Conservation (phyloP, 2,888 invertebrate species). For the Acholoe squamosa region DNA sequence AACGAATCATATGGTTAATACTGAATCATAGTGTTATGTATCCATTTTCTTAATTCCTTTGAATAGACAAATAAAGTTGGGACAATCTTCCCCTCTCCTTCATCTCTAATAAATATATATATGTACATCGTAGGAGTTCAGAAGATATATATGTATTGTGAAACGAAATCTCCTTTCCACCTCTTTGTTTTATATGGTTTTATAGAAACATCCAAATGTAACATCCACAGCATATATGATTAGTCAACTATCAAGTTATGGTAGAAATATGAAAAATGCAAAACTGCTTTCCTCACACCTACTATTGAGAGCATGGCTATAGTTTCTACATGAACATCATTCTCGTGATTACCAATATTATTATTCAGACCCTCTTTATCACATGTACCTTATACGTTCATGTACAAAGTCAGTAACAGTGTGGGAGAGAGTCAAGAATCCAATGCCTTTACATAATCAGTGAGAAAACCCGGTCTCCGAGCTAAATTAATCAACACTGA, state of each 20-base stretch:
- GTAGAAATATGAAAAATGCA: conserved; percentile 53
- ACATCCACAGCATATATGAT: background rate
- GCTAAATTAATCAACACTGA: background rate
- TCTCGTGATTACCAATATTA: too few relatives aligned
- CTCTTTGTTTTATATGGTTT: background rate
- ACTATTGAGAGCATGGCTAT: background rate
- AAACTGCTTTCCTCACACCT: background rate
- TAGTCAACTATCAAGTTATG: conserved; percentile 27
- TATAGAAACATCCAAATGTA: conserved; percentile 33
- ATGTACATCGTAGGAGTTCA: conserved; percentile 69
- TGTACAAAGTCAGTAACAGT: background rate
- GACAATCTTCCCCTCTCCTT: background rate
- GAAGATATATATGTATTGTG: background rate
- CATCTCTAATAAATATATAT: conserved; percentile 57
- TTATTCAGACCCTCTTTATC: background rate
- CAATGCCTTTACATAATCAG: conserved; percentile 44
- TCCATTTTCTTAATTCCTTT: background rate
- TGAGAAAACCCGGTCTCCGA: background rate
- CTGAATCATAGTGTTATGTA: conserved; percentile 50
- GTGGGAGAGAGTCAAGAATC: background rate
- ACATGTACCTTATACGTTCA: conserved; percentile 20
- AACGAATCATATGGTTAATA: conserved; percentile 56
- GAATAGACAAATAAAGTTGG: background rate
- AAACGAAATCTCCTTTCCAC: background rate
- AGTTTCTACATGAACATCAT: background rate